Evolutionary conservation across 2,797 vertebrate species (phyloP), one percentile per base, ranked within the genome.

Genomic region (Glossophaga mutica): DNA sequence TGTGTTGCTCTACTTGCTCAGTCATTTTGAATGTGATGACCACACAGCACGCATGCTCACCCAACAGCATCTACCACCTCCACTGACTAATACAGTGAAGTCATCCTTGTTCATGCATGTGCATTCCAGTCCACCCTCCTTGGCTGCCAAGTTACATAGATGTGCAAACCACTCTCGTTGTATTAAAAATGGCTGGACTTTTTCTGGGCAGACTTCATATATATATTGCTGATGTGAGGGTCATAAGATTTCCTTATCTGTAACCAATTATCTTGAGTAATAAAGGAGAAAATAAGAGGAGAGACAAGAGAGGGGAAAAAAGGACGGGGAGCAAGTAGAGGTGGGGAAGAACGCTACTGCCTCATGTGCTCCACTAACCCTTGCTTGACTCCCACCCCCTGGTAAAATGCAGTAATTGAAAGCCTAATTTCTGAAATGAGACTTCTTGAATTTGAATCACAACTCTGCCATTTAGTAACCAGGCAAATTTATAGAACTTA

Each of bases 221-320:
- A 37, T 71, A 24, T 57, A 19, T n/a, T 68, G 26, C 6, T 55
- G 55, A 62, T 22, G 14, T 15, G 37, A 86, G 22, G 39, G 15
- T 62, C 34, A 52, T 67, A n/a, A 78, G 39, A 67, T 78, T 87
- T 87, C 59, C 83, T 32, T 50, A 71, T 83, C 70, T 50, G 46
- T 50, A 29, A 59, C 19, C 22, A 86, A 1, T 29, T 65, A 46
- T 59, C 65, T 73, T 59, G 84, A 95, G 57, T 12, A 87, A 73
- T 8, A 57, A 84, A 74, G 24, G 8, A 67, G 46, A 78, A 68
- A 68, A 44, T 32, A 21, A 78, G 52, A 67, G 65, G 14, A 71
- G 32, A 42, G 19, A 39, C 18, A 32, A 39, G 22, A 52, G 5
- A 48, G 6, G 14, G 11, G 6, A 32, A 29, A 77, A 46, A 73